Base-by-base conservation (phyloP, 1,140 invertebrate species). In the Delia radicum region DNA sequence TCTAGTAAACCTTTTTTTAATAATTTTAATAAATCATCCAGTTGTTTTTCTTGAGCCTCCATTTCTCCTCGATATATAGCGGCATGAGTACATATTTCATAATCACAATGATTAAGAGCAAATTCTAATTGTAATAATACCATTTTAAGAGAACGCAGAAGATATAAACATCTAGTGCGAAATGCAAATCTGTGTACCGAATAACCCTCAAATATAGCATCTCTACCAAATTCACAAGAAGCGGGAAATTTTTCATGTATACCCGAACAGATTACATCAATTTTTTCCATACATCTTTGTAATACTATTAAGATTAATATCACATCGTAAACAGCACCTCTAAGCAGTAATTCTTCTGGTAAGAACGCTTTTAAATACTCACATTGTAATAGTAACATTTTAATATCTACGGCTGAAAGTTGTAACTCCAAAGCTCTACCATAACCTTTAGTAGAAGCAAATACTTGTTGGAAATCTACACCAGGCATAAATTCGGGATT, bases 251-350 rank as follows among this genome's bases (percentile, higher is more conserved):
- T 90, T 74, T 98, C 96, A 75, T 93, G 89, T 0, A 98, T 91
- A 86, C 98, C 96, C 73, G 92, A 92, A 0, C 96, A 89, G 6
- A 99, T 89, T 73, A 99, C 94, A 69, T 96, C 95, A 4, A 94
- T 91, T 87, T 99, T 99, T 71, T 93, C 93, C 46, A 95, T 92
- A 80, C 99, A 90, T 37, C 97, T 89, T 4, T 97, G 95, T 74
- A 99, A 90, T n/a, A 99, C 87, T 1, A 99, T 88, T 21, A 97
- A 89, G 4, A 95, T 91, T 74, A 96, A 87, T 18, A 99, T 91
- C 10, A 96, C 96, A 88, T 99, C 98, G 85, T 99, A 94, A 87
- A 99, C 97, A 77, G 94, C 95, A 77, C 96, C 96, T 31, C 94
- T 89, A 55, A 90, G 90, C 87, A 97, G 92, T 83, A 99, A 99